These are phyloP conservation scores for Ceuthmochares aereus DNA, from an alignment of 2,113 vertebrate species.

Conservation along the genomic window DNA sequence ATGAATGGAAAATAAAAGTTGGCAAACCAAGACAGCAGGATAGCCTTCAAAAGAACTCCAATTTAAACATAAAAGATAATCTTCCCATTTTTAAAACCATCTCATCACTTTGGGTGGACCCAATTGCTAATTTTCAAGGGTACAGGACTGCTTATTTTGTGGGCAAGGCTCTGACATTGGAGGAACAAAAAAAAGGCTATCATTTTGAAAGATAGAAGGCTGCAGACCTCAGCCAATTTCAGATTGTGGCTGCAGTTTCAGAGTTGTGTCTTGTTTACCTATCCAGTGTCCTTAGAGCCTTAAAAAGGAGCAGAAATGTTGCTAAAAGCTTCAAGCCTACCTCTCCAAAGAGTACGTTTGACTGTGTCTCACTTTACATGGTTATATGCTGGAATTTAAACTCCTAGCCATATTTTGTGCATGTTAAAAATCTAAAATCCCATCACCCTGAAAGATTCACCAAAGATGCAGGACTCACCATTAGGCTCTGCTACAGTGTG, in stretches of 20 bases:
- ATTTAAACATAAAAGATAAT: neutral
- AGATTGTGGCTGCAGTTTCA: neutral
- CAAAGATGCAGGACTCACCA: neutral
- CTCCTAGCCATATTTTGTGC: neutral
- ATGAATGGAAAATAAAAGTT: neutral
- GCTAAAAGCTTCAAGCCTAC: neutral
- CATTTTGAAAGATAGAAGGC: neutral
- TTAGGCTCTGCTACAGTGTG: accelerated
- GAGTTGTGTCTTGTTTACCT: neutral
- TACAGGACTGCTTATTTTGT: neutral
- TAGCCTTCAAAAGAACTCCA: neutral
- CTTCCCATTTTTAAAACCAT: neutral
- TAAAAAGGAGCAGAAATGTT: neutral
- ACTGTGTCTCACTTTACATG: neutral
- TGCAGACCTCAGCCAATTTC: neutral
- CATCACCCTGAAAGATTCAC: neutral
- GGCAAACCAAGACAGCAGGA: neutral
- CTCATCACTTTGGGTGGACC: neutral
- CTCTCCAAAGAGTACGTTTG: neutral
- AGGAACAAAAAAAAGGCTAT: neutral
- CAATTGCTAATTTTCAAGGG: neutral
- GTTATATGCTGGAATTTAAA: neutral
- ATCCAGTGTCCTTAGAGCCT: accelerated
- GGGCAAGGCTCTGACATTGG: neutral
- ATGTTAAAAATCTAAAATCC: neutral